Conservation (phyloP, 1,140 invertebrate genomes). For the Atta texana region DNA sequence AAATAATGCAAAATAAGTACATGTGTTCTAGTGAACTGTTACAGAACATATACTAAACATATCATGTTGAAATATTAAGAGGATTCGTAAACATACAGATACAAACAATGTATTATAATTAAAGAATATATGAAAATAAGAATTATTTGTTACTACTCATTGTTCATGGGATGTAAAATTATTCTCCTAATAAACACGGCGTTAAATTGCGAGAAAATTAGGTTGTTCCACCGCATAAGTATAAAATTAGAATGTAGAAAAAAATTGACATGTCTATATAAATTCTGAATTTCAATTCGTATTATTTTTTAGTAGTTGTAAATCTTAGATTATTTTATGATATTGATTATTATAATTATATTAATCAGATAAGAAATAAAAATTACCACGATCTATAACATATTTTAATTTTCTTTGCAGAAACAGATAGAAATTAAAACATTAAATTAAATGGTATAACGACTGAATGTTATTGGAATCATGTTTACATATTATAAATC, state of each 20-base stretch:
- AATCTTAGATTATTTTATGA: neutral
- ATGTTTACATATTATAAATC: neutral
- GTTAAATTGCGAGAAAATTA: slow-evolving; percentile 48
- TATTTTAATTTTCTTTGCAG: neutral
- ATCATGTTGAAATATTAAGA: neutral
- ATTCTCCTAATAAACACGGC: neutral
- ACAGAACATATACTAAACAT: no score
- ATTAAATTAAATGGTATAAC: neutral
- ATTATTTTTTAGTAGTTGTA: neutral
- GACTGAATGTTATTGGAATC: neutral
- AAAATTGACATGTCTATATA: neutral
- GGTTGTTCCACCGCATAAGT: slow-evolving; percentile 32
- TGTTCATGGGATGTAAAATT: slow-evolving; percentile 35
- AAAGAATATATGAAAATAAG: neutral
- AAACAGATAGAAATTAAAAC: neutral
- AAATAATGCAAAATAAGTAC: neutral
- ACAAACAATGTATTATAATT: neutral
- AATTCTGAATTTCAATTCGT: neutral
- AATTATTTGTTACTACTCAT: slow-evolving; percentile 4
- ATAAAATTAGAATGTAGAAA: slow-evolving; percentile 53
- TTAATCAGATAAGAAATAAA: neutral
- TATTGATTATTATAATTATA: neutral
- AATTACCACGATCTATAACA: neutral
- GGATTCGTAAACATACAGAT: neutral
- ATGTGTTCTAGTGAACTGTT: neutral